Percentiles rank a stretch among this genome's conserved stretches.
phyloP scores from a whole-genome alignment of 2,888 invertebrate species.

The Drosophila flavopinicola region DNA sequence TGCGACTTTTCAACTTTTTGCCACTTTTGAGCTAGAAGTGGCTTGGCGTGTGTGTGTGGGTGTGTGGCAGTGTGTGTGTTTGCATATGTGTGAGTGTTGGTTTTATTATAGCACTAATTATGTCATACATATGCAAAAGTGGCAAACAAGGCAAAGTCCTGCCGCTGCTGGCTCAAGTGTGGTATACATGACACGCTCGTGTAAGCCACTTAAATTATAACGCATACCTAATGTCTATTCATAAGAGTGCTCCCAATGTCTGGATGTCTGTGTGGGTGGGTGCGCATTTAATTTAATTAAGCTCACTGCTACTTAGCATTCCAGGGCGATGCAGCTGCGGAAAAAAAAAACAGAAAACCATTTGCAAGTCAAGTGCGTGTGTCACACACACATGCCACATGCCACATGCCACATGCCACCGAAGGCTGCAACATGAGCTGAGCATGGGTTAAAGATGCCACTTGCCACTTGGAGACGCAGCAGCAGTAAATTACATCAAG shows the following conservation, averaged over 20 bases:
- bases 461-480: no score
- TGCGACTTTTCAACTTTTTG: conserved; percentile 69
- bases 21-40: conserved; percentile 52
- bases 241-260: conserved; percentile 38
- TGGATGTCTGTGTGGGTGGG: conserved; percentile 13
- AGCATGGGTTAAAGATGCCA: conserved; percentile 26
- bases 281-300: conserved; percentile 72
- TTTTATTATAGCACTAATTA: conserved; percentile 76
- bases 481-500: no score
- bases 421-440: conserved; percentile 22
- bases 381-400: conserved; percentile 13
- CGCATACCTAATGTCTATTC: conserved; percentile 76
- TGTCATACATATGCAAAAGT: conserved; percentile 79
- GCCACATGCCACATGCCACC: no score
- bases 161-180: conserved; percentile 43
- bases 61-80: conserved; percentile 14
- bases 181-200: conserved; percentile 69
- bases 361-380: conserved; percentile 72
- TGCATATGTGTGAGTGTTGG: conserved; percentile 35
- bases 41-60: conserved; percentile 14
- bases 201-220: conserved; percentile 76
- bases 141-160: conserved; percentile 66
- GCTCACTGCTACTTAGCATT: conserved; percentile 66
- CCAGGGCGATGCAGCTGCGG: conserved; percentile 54
- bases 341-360: conserved; percentile 47